These are phyloP conservation scores for Melanogrammus aeglefinus DNA, from an alignment of 2,797 vertebrate species.

Conservation along the genomic window DNA sequence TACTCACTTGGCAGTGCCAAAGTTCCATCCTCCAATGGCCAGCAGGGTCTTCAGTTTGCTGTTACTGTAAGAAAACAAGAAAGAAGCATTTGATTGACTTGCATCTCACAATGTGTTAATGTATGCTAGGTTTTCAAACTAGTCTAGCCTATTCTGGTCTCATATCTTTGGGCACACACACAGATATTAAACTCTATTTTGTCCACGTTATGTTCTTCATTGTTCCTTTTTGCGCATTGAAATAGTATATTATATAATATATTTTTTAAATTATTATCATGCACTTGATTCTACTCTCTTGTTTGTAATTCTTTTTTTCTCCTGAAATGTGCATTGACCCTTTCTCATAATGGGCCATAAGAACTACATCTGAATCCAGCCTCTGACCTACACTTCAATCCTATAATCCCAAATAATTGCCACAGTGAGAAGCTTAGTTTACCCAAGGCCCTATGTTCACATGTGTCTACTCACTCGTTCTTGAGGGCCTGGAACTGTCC, in stretches of 20 bases:
- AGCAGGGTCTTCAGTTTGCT: constrained; percentile 78
- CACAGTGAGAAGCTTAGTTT: not conserved
- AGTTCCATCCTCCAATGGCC: constrained; percentile 80
- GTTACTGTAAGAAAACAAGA: constrained; percentile 57
- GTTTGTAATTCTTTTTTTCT: no score
- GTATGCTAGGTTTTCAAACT: not conserved
- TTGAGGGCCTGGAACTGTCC: constrained; percentile 72
- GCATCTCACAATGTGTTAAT: not conserved
- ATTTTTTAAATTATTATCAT: no score
- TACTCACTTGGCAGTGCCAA: constrained; percentile 66
- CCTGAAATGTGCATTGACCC: no score
- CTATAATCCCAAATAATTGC: not conserved
- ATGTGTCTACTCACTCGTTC: constrained; percentile 63
- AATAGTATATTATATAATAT: not conserved
- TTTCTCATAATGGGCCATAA: no score
- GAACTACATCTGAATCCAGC: not conserved
- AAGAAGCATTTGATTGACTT: constrained; percentile 6
- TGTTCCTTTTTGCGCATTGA: not conserved
- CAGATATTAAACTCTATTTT: not conserved
- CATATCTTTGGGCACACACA: not conserved
- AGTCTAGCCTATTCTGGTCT: not conserved
- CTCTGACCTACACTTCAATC: not conserved
- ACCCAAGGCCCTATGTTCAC: not conserved
- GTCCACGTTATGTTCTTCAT: not conserved
- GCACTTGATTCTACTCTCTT: no score